Evolutionary conservation across 2,888 invertebrate genomes (phyloP).

Genomic region (Lithodes maja): DNA sequence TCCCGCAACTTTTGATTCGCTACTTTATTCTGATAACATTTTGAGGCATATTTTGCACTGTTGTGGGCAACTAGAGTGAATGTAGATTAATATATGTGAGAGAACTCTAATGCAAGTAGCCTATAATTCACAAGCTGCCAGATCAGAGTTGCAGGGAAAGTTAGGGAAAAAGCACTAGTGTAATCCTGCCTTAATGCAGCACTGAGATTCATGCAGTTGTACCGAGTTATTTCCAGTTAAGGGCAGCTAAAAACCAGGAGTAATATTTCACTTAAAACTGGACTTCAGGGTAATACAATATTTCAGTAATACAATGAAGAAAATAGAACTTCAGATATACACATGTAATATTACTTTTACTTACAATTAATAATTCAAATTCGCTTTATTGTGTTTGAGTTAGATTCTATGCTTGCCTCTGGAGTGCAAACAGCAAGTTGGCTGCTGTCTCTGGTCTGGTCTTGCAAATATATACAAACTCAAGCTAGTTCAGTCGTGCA

Average conservation of each 20-base stretch:
- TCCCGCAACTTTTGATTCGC: no score
- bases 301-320: constrained; percentile 4
- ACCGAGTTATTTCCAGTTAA: constrained; percentile 27
- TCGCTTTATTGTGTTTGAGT: constrained; percentile 24
- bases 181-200: no score
- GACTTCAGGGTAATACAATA: constrained; percentile 26
- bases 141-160: no score
- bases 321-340: constrained; percentile 25
- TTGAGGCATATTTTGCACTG: no score
- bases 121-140: no score
- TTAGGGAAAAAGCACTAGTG: no score
- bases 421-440: background rate
- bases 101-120: no score
- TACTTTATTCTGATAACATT: no score
- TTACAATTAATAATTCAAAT: constrained; percentile 39
- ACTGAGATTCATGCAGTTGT: constrained; percentile 20
- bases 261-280: background rate
- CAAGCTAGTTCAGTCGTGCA: background rate
- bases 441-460: no score
- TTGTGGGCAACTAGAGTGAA: no score
- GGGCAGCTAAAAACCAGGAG: background rate
- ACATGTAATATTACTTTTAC: constrained; percentile 16
- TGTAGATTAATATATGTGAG: no score
- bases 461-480: background rate
- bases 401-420: no score